A percentile compares a stretch with the other conserved stretches of the same genome.
These are phyloP conservation scores for Crepidodera aurea DNA, from an alignment of 2,888 invertebrate genomes.

Conservation along the genomic window DNA sequence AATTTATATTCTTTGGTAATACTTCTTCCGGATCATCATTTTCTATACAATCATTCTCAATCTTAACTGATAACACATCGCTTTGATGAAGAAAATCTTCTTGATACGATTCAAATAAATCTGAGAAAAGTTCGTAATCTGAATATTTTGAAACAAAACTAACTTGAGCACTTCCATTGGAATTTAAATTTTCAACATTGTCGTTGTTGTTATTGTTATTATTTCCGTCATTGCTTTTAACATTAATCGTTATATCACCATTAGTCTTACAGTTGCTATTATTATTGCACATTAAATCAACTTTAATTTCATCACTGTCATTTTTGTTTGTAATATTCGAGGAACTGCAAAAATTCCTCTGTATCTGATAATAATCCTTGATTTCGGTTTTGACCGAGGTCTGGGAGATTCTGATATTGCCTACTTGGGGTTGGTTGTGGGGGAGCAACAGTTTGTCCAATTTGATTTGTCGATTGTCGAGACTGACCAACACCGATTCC, in stretches of 20 bases:
- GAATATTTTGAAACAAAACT: slow-evolving; percentile 17
- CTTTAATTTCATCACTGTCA: slow-evolving; percentile 17
- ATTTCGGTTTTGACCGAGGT: slow-evolving; percentile 20
- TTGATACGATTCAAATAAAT: slow-evolving; percentile 24
- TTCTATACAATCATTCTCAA: slow-evolving; percentile 11
- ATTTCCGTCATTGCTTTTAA: slow-evolving; percentile 4
- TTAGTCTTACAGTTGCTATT: slow-evolving; percentile 11
- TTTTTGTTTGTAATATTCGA: slow-evolving; percentile 29
- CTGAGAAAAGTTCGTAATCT: slow-evolving; percentile 29
- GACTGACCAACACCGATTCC: slow-evolving; percentile 9
- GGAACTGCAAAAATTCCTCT: slow-evolving; percentile 27
- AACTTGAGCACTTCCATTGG: slow-evolving; percentile 19
- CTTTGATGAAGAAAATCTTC: slow-evolving; percentile 27
- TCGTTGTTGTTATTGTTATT: slow-evolving; percentile 13
- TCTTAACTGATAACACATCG: slow-evolving; percentile 4
- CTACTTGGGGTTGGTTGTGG: slow-evolving; percentile 3
- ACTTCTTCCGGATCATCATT: slow-evolving; percentile 27
- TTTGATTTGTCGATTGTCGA: slow-evolving; percentile 25
- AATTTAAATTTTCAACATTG: slow-evolving; percentile 2
- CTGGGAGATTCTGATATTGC: slow-evolving; percentile 14
- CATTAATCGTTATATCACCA: background rate
- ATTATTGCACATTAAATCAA: slow-evolving; percentile 34
- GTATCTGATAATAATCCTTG: slow-evolving; percentile 23
- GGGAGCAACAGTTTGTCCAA: slow-evolving; percentile 10
- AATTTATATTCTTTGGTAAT: slow-evolving; percentile 42